phyloP scores from a whole-genome alignment of 2,888 invertebrate genomes.

The Helobdella robusta region DNA sequence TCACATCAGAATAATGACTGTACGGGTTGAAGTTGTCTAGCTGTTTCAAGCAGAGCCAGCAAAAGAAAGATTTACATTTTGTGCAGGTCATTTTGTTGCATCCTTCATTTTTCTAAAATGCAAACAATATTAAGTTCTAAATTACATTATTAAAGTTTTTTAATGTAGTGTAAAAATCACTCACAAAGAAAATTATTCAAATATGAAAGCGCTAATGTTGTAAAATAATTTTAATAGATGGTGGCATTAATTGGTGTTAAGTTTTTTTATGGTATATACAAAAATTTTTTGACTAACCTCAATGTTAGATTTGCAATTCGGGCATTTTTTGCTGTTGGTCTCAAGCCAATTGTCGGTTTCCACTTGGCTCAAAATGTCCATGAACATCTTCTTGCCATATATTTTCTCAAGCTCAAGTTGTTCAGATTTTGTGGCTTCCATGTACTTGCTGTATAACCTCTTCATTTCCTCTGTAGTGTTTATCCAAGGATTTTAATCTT shows the following conservation, averaged over 20 bases:
- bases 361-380: background rate
- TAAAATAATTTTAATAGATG: no score
- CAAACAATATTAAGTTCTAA: no score
- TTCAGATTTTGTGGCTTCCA: no score
- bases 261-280: no score
- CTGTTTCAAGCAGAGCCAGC: constrained; percentile 56
- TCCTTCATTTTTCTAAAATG: constrained; percentile 55
- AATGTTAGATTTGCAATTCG: constrained; percentile 6
- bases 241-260: no score
- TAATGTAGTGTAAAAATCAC: no score
- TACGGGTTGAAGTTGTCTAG: constrained; percentile 55
- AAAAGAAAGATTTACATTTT: constrained; percentile 58
- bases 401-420: background rate
- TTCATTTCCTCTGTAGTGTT: no score
- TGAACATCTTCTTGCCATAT: background rate
- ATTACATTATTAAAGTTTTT: no score
- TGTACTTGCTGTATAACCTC: no score
- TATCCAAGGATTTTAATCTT: no score
- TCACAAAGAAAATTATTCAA: no score
- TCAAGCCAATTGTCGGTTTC: background rate
- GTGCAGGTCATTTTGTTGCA: constrained; percentile 64
- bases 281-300: constrained; percentile 13
- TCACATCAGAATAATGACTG: constrained; percentile 53
- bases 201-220: no score
- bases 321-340: background rate